Evolutionary conservation across 2,113 vertebrate genomes (phyloP), one percentile per base, ranked within the genome.

Genomic region (Ellobius talpinus): DNA sequence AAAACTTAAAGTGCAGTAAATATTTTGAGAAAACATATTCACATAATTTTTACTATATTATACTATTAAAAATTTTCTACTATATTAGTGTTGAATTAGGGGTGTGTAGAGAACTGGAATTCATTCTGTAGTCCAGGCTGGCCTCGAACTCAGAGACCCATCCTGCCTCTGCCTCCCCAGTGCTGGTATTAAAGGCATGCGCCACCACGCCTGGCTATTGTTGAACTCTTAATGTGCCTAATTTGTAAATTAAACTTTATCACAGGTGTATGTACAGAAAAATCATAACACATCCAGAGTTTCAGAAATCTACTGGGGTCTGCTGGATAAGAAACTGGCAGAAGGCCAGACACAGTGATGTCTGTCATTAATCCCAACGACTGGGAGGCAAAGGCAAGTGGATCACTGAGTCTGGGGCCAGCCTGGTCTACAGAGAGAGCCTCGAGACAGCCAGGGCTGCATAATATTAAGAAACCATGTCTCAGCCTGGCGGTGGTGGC

Each of bases 161-260:
- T 14, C 68, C 13, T 70, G 33, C 68, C 33, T 36, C 33, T 68
- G 66, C 66, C 31, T 33, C 23, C 66, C 66, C 31, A 70, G 68
- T 17, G 68, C 68, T 70, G 68, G 13, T 33, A 36, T 70, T 70
- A 70, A 70, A 36, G 68, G 68, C 7, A 16, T 70, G 39, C 10
- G 13, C 50, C 31, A 58, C 47, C 33, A 58, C 0, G 19, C 33
- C 78, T 36, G 23, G 78, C 55, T 90, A 33, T 55, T 73, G 36
- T 63, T 74, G 89, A 52, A 74, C 42, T 84, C 29, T 33, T 84
- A 61, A 45, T 26, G 68, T 94, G 36, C 45, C 78, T 76, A 52
- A 84, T 65, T 90, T 81, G 26, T 33, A 84, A 82, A 74, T 84
- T 94, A 65, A 74, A 89, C 12, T 82, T 90, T 65, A 84, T 42